Percentiles rank a stretch among this genome's conserved stretches.
Conservation (phyloP, 2,797 vertebrate species). For the Hybognathus amarus region DNA sequence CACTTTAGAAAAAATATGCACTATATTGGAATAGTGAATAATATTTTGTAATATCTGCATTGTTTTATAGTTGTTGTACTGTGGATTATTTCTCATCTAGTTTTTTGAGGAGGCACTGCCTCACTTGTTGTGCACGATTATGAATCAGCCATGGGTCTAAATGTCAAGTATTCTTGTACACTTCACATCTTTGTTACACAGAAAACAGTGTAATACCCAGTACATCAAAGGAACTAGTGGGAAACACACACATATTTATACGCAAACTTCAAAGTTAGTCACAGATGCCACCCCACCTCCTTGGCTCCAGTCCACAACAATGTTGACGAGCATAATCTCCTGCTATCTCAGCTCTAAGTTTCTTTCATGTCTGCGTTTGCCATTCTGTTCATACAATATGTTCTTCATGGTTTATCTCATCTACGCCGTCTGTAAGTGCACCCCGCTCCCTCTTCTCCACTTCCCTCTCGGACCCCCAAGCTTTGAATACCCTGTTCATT, state of each 20-base stretch:
- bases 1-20: not conserved
- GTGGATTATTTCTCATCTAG: not conserved
- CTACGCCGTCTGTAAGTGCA: conserved; percentile 36
- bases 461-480: conserved; percentile 6
- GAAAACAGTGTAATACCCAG: not conserved
- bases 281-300: conserved; percentile 34
- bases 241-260: conserved; percentile 22
- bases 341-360: conserved; percentile 35
- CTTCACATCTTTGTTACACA: not conserved
- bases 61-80: not conserved
- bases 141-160: not conserved
- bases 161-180: not conserved
- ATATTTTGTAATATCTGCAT: not conserved
- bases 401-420: conserved; percentile 48
- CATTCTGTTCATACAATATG: conserved; percentile 55
- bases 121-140: not conserved
- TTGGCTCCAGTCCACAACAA: conserved; percentile 46
- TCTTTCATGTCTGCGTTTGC: conserved; percentile 50
- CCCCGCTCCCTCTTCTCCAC: not conserved
- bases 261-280: conserved; percentile 52
- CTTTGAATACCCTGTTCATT: not conserved
- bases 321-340: conserved; percentile 48
- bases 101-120: not conserved
- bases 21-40: not conserved
- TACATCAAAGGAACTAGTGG: not conserved